Evolutionary conservation across 2,888 invertebrate species (phyloP).

Genomic region (Ophion costatus): DNA sequence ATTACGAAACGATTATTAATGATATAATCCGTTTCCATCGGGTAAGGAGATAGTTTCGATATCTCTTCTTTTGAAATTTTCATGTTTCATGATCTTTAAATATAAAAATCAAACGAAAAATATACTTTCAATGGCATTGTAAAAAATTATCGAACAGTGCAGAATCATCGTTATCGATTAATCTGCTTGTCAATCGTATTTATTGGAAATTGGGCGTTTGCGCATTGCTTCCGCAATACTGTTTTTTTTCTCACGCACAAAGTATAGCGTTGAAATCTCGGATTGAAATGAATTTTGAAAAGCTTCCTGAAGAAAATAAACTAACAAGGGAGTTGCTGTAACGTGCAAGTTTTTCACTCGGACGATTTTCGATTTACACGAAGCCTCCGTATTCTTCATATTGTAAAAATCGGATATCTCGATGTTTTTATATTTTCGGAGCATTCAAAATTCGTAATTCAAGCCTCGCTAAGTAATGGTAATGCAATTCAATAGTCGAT

Average conservation of each 20-base stretch:
- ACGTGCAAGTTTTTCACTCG: background rate
- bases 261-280: background rate
- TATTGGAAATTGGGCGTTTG: background rate
- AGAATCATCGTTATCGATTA: background rate
- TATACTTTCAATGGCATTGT: background rate
- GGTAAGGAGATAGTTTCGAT: background rate
- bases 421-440: too few relatives aligned
- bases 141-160: background rate
- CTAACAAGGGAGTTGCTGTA: background rate
- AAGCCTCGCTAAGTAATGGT: background rate
- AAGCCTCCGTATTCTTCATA: too few relatives aligned
- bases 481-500: background rate
- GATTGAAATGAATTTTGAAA: too few relatives aligned
- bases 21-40: background rate
- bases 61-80: background rate
- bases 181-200: background rate
- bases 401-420: too few relatives aligned
- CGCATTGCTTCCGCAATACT: background rate
- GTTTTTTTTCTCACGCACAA: background rate
- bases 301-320: background rate
- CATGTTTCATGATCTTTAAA: background rate
- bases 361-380: too few relatives aligned
- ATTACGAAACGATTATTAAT: background rate
- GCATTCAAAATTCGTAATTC: too few relatives aligned
- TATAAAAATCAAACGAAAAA: background rate